Conservation (phyloP, 2,888 invertebrate genomes). For the Drosophila prolongata region DNA sequence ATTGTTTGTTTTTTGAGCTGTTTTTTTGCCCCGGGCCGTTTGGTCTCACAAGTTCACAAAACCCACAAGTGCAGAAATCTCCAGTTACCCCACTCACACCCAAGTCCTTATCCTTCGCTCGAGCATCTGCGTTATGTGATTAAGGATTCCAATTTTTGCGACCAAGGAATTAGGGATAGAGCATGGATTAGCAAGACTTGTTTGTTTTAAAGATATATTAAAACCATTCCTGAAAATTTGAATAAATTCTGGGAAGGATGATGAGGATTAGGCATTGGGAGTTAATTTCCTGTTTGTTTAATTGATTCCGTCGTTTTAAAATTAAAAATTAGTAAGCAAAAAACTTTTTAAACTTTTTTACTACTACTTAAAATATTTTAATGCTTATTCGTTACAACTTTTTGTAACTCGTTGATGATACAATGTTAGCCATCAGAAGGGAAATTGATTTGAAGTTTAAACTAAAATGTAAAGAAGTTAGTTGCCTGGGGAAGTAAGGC, state of each 20-base stretch:
- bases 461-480: constrained; percentile 48
- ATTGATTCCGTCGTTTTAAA: too few species aligned
- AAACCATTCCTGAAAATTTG: background rate
- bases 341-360: background rate
- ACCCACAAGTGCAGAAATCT: constrained; percentile 49
- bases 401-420: too few species aligned
- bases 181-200: background rate
- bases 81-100: constrained; percentile 13
- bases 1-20: constrained; percentile 38
- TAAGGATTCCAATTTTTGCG: constrained; percentile 72
- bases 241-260: too few species aligned
- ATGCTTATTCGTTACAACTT: too few species aligned
- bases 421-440: background rate
- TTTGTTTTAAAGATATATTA: background rate
- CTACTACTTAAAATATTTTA: background rate
- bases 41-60: constrained; percentile 37
- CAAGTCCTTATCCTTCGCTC: constrained; percentile 37
- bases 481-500: background rate
- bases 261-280: too few species aligned
- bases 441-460: constrained; percentile 57
- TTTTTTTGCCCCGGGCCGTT: constrained; percentile 43
- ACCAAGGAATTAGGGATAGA: constrained; percentile 24
- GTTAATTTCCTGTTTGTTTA: too few species aligned
- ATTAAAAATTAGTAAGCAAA: too few species aligned
- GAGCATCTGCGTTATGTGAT: constrained; percentile 74